A percentile compares a stretch with the other conserved stretches of the same genome.
phyloP scores from a whole-genome alignment of 1,140 invertebrate genomes.

The Drosophila yakuba region DNA sequence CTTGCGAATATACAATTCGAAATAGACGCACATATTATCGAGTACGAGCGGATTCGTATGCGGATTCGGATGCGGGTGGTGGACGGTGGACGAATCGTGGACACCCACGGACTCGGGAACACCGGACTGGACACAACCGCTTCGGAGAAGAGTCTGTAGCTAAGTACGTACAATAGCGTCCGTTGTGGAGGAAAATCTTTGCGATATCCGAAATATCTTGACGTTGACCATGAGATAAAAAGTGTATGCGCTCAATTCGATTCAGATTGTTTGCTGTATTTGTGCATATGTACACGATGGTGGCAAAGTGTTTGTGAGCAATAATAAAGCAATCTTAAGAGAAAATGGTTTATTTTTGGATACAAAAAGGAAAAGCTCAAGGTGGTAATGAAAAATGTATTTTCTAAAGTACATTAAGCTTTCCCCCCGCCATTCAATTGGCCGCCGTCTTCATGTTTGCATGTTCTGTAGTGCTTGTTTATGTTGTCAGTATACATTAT shows the following conservation, averaged over 20 bases:
- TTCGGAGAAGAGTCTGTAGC: constrained; percentile 37
- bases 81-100: not conserved
- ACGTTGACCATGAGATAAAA: constrained; percentile 77
- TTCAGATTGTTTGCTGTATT: constrained; percentile 38
- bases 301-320: constrained; percentile 27
- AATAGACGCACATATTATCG: constrained; percentile 28
- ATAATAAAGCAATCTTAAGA: constrained; percentile 61
- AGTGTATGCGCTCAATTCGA: constrained; percentile 61
- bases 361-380: constrained; percentile 64
- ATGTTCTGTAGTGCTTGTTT: constrained; percentile 33
- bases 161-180: constrained; percentile 44
- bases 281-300: constrained; percentile 26
- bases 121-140: constrained; percentile 20
- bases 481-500: constrained; percentile 45
- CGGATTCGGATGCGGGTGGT: not conserved
- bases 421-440: constrained; percentile 31
- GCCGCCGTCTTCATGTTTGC: constrained; percentile 24
- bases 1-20: constrained; percentile 11
- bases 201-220: constrained; percentile 59
- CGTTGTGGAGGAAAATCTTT: constrained; percentile 50
- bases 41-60: not conserved
- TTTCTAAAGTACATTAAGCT: constrained; percentile 64
- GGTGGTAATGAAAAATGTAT: constrained; percentile 69
- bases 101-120: constrained; percentile 8
- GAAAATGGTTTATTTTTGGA: constrained; percentile 77